Evolutionary conservation across 2,113 vertebrate genomes (phyloP).

Genomic region (Herpailurus yagouaroundi): DNA sequence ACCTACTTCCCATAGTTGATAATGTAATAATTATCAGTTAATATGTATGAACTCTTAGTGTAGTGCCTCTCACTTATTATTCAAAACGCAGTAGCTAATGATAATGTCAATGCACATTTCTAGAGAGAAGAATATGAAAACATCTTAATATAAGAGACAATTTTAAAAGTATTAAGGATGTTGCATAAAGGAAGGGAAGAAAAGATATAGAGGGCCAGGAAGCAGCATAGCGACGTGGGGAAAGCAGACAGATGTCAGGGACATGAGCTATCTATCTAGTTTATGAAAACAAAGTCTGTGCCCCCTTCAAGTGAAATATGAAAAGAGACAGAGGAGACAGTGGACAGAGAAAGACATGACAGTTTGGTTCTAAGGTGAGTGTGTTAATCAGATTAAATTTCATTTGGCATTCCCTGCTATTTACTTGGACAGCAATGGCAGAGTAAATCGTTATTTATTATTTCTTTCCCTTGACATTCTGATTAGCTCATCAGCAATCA

Average conservation of each 20-base stretch:
- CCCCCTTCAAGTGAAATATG: neutral
- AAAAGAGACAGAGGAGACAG: neutral
- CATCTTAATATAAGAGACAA: neutral
- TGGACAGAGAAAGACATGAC: constrained; percentile 7
- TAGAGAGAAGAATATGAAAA: neutral
- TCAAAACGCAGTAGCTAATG: neutral
- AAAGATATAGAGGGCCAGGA: neutral
- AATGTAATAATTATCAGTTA: neutral
- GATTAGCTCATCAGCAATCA: constrained; percentile 79
- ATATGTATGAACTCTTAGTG: neutral
- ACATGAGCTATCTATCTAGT: neutral
- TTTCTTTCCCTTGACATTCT: constrained; percentile 70
- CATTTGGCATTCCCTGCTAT: constrained; percentile 61
- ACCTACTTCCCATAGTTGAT: neutral
- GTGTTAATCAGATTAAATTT: constrained; percentile 72
- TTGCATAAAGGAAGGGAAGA: neutral
- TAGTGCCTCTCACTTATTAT: neutral
- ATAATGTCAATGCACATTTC: neutral
- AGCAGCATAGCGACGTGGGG: too few species aligned
- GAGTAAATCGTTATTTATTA: constrained; percentile 72
- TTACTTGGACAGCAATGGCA: constrained; percentile 72
- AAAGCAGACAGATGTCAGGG: neutral
- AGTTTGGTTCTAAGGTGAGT: constrained; percentile 9
- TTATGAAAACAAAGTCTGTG: neutral
- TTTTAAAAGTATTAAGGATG: neutral